These are phyloP conservation scores for Stratiolaelaps scimitus DNA, from an alignment of 1,140 invertebrate species.

Conservation along the genomic window DNA sequence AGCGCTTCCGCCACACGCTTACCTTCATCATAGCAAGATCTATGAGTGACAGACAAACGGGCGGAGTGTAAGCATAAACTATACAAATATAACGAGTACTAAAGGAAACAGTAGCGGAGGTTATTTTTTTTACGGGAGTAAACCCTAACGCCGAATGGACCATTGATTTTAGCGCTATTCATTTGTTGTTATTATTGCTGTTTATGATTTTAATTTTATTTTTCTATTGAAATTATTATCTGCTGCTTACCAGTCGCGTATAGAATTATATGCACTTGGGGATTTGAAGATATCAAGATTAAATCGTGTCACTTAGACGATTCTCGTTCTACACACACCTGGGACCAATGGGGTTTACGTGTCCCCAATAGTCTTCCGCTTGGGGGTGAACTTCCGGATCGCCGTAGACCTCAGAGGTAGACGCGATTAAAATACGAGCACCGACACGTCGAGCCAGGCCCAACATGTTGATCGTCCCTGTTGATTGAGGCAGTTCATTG, in stretches of 20 bases:
- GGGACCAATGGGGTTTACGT: constrained; percentile 91
- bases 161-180: not conserved
- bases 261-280: constrained; percentile 23
- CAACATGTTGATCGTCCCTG: constrained; percentile 91
- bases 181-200: no score
- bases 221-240: no score
- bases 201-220: no score
- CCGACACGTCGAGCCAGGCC: constrained; percentile 82
- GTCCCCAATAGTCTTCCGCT: constrained; percentile 90
- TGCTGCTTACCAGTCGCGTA: not conserved
- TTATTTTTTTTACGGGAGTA: not conserved
- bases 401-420: constrained; percentile 96
- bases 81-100: not conserved
- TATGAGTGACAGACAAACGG: constrained; percentile 37
- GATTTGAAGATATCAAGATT: not conserved
- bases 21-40: constrained; percentile 98
- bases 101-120: not conserved
- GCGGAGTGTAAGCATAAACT: constrained; percentile 47
- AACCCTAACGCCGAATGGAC: no score
- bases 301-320: not conserved
- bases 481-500: no score
- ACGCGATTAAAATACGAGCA: constrained; percentile 86
- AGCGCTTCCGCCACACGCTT: constrained; percentile 93
- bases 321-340: not conserved
- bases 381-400: constrained; percentile 95